Evolutionary conservation across 2,797 vertebrate genomes (phyloP).

Genomic region (Chaenodraco wilsoni): DNA sequence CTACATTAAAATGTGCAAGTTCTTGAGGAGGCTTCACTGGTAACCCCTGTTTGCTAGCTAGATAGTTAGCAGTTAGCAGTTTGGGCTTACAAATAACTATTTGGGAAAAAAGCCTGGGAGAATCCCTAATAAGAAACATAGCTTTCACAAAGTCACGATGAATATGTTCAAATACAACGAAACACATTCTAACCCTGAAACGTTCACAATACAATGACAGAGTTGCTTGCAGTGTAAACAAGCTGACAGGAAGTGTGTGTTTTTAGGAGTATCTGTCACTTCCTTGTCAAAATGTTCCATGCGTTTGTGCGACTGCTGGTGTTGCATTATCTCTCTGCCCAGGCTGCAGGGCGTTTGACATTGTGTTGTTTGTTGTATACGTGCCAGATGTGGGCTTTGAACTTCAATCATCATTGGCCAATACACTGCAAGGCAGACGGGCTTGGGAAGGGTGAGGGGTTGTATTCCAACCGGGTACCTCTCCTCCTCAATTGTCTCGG

Average conservation of each 20-base stretch:
- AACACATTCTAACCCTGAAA: neutral
- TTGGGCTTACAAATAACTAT: neutral
- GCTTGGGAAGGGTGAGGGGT: conserved; percentile 49
- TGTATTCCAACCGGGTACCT: conserved; percentile 39
- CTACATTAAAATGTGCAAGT: neutral
- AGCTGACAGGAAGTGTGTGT: conserved; percentile 39
- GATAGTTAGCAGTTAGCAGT: neutral
- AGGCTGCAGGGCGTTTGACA: conserved; percentile 34
- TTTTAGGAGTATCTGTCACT: conserved; percentile 45
- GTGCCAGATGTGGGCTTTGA: conserved; percentile 53
- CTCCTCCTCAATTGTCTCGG: conserved; percentile 44
- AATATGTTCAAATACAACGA: neutral
- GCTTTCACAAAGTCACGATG: neutral
- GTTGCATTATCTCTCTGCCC: conserved; percentile 47
- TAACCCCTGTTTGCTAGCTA: neutral
- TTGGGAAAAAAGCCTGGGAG: neutral
- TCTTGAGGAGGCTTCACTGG: conserved; percentile 9
- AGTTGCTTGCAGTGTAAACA: conserved; percentile 71
- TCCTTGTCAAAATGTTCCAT: conserved; percentile 57
- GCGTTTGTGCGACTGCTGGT: conserved; percentile 57
- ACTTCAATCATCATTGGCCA: conserved; percentile 42
- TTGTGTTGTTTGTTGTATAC: conserved; percentile 52
- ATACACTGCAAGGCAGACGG: conserved; percentile 37
- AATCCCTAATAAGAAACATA: neutral
- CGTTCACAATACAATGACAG: conserved; percentile 25